Evolutionary conservation across 2,113 vertebrate genomes (phyloP), one percentile per base, ranked within the genome.

Genomic region (Plestiodon gilberti): DNA sequence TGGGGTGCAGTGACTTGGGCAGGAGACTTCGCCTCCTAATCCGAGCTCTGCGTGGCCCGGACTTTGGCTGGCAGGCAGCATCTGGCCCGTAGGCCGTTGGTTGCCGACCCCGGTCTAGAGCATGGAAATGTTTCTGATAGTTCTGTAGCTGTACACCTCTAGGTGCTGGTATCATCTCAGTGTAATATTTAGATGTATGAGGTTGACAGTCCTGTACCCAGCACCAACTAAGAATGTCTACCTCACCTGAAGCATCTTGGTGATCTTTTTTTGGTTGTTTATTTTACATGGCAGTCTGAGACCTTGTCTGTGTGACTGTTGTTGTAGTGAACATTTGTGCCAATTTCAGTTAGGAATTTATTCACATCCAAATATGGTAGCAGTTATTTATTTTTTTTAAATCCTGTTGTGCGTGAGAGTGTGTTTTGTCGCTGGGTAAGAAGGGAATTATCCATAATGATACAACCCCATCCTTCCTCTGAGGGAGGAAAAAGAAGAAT

Each of bases 111-210:
- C 13, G 13, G 0, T 1, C 2, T 43, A 40, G 6, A 1, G 18
- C 0, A 8, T 17, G n/a, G 23, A 67, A 62, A 59, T 48, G 14
- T 81, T 69, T 6, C 0, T 9, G 40, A 82, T 1, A 0, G 22
- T 73, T 85, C 70, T 9, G 0, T 73, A 7, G 25, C 22, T 20
- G 1, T 75, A 17, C 73, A 0, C 30, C 17, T 87, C 23, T 17
- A 1, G 3, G 40, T 20, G 6, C 43, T 73, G 10, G 1, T 1
- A 40, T 87, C 3, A n/a, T 82, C 62, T 35, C 7, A 35, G 3
- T 83, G 35, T 71, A 71, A 78, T 28, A 4, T n/a, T 48, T 52
- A 85, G 28, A 52, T 88, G 30, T 17, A 1, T 25, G 35, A 64
- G n/a, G 6, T 40, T 82, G 23, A 33, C 33, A 88, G 65, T 67